Evolutionary conservation across 2,888 invertebrate species (phyloP), one percentile per base, ranked within the genome.

Genomic region (Pseudanteris insignis): DNA sequence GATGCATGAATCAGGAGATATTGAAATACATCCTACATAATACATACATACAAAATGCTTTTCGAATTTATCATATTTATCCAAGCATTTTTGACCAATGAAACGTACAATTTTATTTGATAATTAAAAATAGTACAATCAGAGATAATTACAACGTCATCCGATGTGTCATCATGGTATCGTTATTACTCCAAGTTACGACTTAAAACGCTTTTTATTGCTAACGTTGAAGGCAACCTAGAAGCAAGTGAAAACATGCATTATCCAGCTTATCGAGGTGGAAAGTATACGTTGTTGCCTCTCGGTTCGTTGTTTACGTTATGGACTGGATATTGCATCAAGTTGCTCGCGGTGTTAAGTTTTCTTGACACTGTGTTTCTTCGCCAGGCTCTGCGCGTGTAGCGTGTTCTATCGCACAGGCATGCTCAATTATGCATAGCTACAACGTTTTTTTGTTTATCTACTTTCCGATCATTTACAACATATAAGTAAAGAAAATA

Each of bases 271-370:
- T 59, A 63, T 63, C 50, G 55, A 59, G 51, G 55, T 51, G 47
- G 46, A 59, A 51, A 38, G 38, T 64, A 60, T 51, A 57, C 59
- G 51, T 59, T 55, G 55, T 59, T 59, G 53, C 44, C 57, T 55
- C 47, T 43, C 26, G 32, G 30, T 57, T 57, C 43, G 53, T 57
- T 64, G 60, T 64, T 60, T 64, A 58, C 61, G 54, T 61, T 60
- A 64, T 64, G 58, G 54, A 50, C 50, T 61, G 47, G 57, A 64
- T 61, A 64, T 61, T 64, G 60, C 64, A 54, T 60, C 57, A 64
- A 58, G 60, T 61, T 64, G 48, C 34, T 32, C 34, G 57, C 41
- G 33, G 38, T 64, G 48, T 57, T 53, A 60, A 64, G 53, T 60
- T 64, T 64, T 60, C 60, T 57, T 57, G 54, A 61, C 61, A 53